phyloP scores from a whole-genome alignment of 2,888 invertebrate genomes.

The Xanthia togata region DNA sequence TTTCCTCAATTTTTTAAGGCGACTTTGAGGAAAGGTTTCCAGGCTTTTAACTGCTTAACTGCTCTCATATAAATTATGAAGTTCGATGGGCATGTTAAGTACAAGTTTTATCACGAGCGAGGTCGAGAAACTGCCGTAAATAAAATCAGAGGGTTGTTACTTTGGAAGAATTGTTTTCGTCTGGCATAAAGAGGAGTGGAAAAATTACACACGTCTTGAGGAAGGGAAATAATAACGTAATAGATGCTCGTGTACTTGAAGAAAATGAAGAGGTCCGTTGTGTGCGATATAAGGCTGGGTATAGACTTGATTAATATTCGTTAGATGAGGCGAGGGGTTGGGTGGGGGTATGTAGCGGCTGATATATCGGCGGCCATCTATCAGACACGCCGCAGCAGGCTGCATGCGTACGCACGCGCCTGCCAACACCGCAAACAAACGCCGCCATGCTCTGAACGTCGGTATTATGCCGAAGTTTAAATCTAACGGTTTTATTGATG shows the following conservation, averaged over 20 bases:
- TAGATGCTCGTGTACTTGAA: constrained; percentile 70
- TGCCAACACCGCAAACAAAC: constrained; percentile 69
- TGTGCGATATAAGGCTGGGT: constrained; percentile 71
- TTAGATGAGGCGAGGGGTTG: constrained; percentile 73
- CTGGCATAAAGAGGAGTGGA: constrained; percentile 56
- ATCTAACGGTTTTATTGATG: constrained; percentile 54
- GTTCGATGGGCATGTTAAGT: constrained; percentile 65
- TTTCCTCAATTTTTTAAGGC: constrained; percentile 73
- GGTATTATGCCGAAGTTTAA: constrained; percentile 53
- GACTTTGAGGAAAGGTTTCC: constrained; percentile 70
- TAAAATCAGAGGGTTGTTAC: constrained; percentile 56
- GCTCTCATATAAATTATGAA: constrained; percentile 70
- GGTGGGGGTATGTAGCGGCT: constrained; percentile 70
- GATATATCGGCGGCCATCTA: constrained; percentile 80
- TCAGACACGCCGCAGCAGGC: constrained; percentile 73
- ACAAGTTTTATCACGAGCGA: constrained; percentile 61
- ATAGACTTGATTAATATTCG: constrained; percentile 80
- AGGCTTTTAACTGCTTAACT: constrained; percentile 71
- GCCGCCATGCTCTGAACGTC: constrained; percentile 69
- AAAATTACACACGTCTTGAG: constrained; percentile 62
- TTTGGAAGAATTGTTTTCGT: constrained; percentile 56
- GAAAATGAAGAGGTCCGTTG: constrained; percentile 75
- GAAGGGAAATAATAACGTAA: constrained; percentile 66
- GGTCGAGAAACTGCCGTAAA: constrained; percentile 45
- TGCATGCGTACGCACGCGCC: constrained; percentile 79